A percentile compares a stretch with the other conserved stretches of the same genome.
Conservation (phyloP, 1,140 invertebrate genomes). For the Atta texana region DNA sequence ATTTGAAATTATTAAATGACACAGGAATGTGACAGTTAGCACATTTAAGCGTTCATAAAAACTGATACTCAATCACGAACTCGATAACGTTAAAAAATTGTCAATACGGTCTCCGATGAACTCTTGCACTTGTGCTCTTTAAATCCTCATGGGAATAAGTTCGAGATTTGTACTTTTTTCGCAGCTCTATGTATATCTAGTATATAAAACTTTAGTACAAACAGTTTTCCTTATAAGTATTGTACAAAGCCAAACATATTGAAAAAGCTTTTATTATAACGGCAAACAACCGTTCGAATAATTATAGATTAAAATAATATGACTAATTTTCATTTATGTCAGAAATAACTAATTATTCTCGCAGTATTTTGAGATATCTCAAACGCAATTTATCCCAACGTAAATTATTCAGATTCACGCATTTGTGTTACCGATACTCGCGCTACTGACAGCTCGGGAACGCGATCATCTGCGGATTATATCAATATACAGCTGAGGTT, state of each 20-base stretch:
- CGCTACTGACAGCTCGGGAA: not conserved
- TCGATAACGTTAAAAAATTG: constrained; percentile 40
- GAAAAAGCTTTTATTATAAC: not conserved
- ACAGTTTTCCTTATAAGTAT: not conserved
- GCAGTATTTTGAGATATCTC: not conserved
- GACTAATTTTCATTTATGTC: not conserved
- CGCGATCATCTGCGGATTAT: constrained; percentile 3
- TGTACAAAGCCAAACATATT: not conserved
- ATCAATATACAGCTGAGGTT: constrained; percentile 27
- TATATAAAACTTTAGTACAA: not conserved
- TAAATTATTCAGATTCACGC: not conserved
- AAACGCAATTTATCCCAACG: not conserved
- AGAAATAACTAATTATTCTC: not conserved
- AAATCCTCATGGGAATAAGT: constrained; percentile 20
- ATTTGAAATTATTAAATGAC: constrained; percentile 28
- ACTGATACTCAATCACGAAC: constrained; percentile 8
- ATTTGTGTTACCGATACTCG: not conserved
- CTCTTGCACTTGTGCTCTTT: not conserved
- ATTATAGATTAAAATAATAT: not conserved
- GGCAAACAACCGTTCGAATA: too few relatives aligned
- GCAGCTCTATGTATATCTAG: not conserved
- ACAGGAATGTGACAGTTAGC: not conserved
- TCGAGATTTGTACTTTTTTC: constrained; percentile 31
- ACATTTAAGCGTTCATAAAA: constrained; percentile 23
- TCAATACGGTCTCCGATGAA: constrained; percentile 7